A percentile compares a stretch with the other conserved stretches of the same genome.
Conservation (phyloP, 2,113 vertebrate species). For the Erythrocebus patas region DNA sequence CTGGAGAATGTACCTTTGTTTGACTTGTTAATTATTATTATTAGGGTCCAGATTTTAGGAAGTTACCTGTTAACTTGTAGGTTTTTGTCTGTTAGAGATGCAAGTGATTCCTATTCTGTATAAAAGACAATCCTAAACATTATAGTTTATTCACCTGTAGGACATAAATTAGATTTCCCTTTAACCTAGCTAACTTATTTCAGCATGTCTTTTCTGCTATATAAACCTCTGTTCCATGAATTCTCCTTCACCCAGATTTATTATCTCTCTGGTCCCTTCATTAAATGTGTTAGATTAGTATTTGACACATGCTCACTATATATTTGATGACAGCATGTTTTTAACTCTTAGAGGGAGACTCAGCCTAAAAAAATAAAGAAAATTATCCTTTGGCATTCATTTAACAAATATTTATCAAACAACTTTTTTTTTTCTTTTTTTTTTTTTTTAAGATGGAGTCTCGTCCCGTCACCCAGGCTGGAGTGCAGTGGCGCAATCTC, state of each 20-base stretch:
- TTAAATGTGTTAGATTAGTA: not conserved
- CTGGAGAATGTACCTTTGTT: not conserved
- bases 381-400: not conserved
- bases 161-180: not conserved
- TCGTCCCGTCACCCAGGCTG: too few species aligned
- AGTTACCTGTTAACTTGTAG: not conserved
- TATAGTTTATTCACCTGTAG: not conserved
- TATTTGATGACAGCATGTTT: conserved; percentile 9
- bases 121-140: not conserved
- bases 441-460: too few species aligned
- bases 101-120: not conserved
- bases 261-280: not conserved
- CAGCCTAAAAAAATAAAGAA: not conserved
- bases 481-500: too few species aligned
- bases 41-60: not conserved
- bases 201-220: not conserved
- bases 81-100: not conserved
- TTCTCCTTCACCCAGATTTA: not conserved
- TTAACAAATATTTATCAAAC: not conserved
- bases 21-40: not conserved
- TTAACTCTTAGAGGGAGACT: not conserved
- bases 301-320: not conserved
- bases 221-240: not conserved
- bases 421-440: not conserved
- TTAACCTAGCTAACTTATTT: not conserved